Evolutionary conservation across 2,113 vertebrate genomes (phyloP), one percentile per base, ranked within the genome.

Genomic region (Zapus hudsonius): DNA sequence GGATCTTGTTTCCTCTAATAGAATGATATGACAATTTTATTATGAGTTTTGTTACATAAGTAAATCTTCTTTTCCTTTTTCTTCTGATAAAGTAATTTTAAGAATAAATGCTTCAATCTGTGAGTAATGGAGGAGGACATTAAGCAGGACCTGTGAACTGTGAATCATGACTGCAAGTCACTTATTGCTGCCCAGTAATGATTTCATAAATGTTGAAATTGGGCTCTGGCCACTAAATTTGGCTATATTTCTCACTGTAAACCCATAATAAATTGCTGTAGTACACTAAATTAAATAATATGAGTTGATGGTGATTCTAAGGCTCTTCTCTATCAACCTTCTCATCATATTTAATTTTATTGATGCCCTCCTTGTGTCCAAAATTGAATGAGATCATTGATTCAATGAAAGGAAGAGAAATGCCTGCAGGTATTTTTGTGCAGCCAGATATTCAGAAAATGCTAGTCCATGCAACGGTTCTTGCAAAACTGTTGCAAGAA

Each of bases 61-160:
- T 87, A 87, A 95, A 92, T 90, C 84, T 89, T 72, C 42, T 89
- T 42, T 81, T 64, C 76, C 40, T 85, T 93, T 93, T 89, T 78
- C 86, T 94, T 52, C 66, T 88, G 92, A 94, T 93, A 87, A 97
- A 94, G 55, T 89, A 80, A 66, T 93, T 92, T 97, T 92, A 82
- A 72, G 96, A 95, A 95, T 89, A 93, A 96, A 96, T 95, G 57
- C 82, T 96, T 89, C 91, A 82, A 70, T 91, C 89, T 89, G 33
- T 64, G 84, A 57, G 19, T 93, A 91, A 96, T 81, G n/a, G 86
- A 90, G 89, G 84, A 89, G 55, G 67, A 82, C 70, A 69, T 93
- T 76, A 94, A 67, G 47, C 80, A 38, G 80, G 22, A 74, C 64
- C 31, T 63, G 55, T 93, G 88, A 86, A 83, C 69, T 86, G 91